phyloP scores from a whole-genome alignment of 2,113 vertebrate genomes.

The rat (Rattus norvegicus) region GRCr8 NC_086025.1:115357501-115358000 shows the following conservation, averaged over 20 bases:
- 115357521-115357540: background rate
- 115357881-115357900: background rate
- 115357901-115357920: background rate
- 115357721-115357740: background rate
- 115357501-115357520: background rate
- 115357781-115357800: background rate
- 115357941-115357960: background rate
- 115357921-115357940: background rate
- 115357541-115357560: background rate
- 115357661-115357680: too few relatives aligned
- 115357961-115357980: background rate
- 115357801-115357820: background rate
- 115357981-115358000: too few relatives aligned
- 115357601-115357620: background rate
- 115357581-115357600: background rate
- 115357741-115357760: too few relatives aligned
- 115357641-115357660: too few relatives aligned
- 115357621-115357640: too few relatives aligned
- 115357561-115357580: background rate
- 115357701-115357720: too few relatives aligned
- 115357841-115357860: background rate
- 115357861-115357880: too few relatives aligned
- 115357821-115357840: too few relatives aligned
- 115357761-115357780: too few relatives aligned
- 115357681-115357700: too few relatives aligned